Percentiles rank a stretch among this genome's conserved stretches.
Conservation (phyloP, 2,888 invertebrate genomes). For the Philhelius pedissequus region DNA sequence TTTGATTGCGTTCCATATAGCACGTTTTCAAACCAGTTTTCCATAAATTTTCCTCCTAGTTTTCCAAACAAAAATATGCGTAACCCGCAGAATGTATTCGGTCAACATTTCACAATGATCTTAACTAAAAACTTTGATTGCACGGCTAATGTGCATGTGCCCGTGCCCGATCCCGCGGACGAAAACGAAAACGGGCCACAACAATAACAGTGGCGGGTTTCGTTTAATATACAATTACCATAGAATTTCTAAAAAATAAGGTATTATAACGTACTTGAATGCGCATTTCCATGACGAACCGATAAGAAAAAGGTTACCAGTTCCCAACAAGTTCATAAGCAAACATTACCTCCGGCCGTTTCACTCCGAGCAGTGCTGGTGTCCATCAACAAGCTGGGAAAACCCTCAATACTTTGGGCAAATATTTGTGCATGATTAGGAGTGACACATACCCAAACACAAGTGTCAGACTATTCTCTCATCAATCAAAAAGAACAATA, state of each 20-base stretch:
- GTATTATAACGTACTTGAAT: slow-evolving; percentile 13
- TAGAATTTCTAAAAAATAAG: slow-evolving; percentile 11
- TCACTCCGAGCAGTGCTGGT: no score
- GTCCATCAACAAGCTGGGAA: slow-evolving; percentile 34
- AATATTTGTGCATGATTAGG: slow-evolving; percentile 67
- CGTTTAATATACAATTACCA: slow-evolving; percentile 47
- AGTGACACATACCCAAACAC: slow-evolving; percentile 35
- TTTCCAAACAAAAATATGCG: background rate
- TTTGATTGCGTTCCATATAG: no score
- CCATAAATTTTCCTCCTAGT: no score
- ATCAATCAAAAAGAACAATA: slow-evolving; percentile 64
- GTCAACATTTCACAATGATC: background rate
- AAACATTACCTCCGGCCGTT: slow-evolving; percentile 52
- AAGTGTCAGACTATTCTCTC: slow-evolving; percentile 34
- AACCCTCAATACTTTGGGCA: slow-evolving; percentile 59
- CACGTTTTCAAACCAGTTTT: no score
- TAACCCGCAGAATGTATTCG: background rate
- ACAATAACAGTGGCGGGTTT: slow-evolving; percentile 51
- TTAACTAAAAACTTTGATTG: background rate
- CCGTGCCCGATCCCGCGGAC: no score
- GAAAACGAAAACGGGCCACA: background rate
- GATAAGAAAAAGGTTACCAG: slow-evolving; percentile 58
- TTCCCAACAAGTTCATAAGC: slow-evolving; percentile 43
- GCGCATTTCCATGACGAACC: slow-evolving; percentile 33
- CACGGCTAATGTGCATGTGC: background rate